Percentiles rank a stretch among this genome's conserved stretches.
phyloP scores from a whole-genome alignment of 2,797 vertebrate genomes.

The Peromyscus eremicus region DNA sequence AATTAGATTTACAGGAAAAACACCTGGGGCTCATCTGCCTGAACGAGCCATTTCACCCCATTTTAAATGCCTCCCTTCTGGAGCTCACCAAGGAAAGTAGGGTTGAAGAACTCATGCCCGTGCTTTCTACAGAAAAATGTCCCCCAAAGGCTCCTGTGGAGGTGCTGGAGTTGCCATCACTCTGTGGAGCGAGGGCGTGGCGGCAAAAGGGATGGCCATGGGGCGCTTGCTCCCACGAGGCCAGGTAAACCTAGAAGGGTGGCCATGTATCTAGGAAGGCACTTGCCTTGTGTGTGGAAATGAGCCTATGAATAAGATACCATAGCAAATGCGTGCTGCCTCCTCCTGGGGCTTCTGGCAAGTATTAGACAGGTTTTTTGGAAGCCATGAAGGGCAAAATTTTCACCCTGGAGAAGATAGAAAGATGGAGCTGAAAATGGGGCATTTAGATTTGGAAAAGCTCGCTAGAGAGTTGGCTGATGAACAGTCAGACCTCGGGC shows the following conservation, averaged over 20 bases:
- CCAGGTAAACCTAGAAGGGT: slow-evolving; percentile 20
- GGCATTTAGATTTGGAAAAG: neutral
- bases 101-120: neutral
- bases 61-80: slow-evolving; percentile 32
- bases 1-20: slow-evolving; percentile 32
- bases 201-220: neutral
- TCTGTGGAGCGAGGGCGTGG: neutral
- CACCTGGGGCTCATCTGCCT: neutral
- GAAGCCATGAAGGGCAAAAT: neutral
- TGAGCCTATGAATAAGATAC: neutral
- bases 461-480: neutral
- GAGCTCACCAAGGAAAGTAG: slow-evolving; percentile 45
- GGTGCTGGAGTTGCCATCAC: neutral
- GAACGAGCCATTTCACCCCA: neutral
- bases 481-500: neutral
- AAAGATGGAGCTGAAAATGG: neutral
- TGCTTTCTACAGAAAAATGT: slow-evolving; percentile 22
- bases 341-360: neutral
- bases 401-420: neutral
- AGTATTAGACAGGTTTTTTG: too few relatives aligned
- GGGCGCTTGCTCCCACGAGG: neutral
- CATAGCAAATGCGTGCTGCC: neutral
- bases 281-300: slow-evolving; percentile 25
- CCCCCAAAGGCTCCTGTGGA: neutral
- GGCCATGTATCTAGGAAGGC: neutral